Evolutionary conservation across 2,888 invertebrate genomes (phyloP).

Genomic region (Ashinkailepas kermadecensis): DNA sequence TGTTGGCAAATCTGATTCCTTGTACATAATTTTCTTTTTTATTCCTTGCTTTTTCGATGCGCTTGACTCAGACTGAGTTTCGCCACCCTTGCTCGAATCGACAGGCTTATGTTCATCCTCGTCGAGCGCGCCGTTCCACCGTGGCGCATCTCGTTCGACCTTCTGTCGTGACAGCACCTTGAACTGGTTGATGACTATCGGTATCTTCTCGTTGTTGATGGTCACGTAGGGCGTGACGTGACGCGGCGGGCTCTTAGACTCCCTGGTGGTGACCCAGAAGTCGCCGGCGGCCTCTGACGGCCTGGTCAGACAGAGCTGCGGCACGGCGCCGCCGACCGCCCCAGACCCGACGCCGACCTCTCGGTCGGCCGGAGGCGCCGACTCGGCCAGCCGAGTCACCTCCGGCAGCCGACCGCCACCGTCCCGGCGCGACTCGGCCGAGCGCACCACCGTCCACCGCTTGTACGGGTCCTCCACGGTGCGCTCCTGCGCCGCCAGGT

Average conservation of each 20-base stretch:
- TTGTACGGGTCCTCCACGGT: not conserved
- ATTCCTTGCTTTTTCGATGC: too few species aligned
- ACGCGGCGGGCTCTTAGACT: not conserved
- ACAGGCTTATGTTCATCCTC: not conserved
- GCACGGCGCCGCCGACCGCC: not conserved
- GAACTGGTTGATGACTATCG: not conserved
- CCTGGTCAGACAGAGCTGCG: not conserved
- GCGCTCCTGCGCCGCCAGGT: not conserved
- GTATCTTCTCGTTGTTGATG: conserved; percentile 12
- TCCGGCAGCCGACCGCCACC: not conserved
- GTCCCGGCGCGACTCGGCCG: not conserved
- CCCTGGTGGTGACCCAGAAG: not conserved
- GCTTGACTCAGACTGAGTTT: not conserved
- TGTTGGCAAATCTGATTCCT: not conserved
- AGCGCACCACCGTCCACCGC: not conserved
- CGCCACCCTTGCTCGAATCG: not conserved
- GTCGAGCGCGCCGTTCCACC: not conserved
- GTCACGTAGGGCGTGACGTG: not conserved
- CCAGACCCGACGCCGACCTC: too few species aligned
- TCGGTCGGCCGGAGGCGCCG: not conserved
- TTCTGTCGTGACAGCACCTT: not conserved
- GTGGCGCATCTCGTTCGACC: not conserved
- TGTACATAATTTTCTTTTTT: not conserved
- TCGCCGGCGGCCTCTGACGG: not conserved
- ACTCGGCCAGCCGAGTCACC: not conserved